Base-by-base conservation (phyloP, 2,888 invertebrate genomes). In the Epistrophe grossulariae region DNA sequence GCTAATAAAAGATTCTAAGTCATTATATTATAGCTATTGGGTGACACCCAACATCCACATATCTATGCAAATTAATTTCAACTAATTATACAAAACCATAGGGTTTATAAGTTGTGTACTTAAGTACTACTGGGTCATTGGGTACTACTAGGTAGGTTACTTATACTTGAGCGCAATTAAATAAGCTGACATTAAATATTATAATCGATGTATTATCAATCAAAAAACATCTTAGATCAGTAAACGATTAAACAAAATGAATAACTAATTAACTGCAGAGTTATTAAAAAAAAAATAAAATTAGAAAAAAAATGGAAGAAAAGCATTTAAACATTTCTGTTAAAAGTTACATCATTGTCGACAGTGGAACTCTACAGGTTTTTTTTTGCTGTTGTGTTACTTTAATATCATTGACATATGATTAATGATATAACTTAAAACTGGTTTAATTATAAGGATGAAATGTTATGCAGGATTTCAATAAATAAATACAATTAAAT, bases 371-470 rank as follows among this genome's bases (percentile, higher is more conserved):
- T 24, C 24, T 24, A 3, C 3, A 24, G 24, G 1, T 24, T 24
- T 31, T 31, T 57, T 10, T n/a, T n/a, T n/a, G n/a, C n/a, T 8
- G 10, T 57, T 57, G n/a, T 57, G 43, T 5, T 38, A 31, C 24
- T n/a, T 31, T 50, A 50, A 50, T 24, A 13, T 57, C 35, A 57
- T 57, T 57, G 57, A 57, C 13, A 57, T n/a, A 52, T 35, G 57
- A 57, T 57, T 57, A 31, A 57, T 57, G 28, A 57, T 31, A 15
- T 13, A 24, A 28, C 3, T 15, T 6, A 43, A 31, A 57, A 35
- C 35, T 35, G n/a, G 57, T 57, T 8, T 17, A 35, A 57, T 57
- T 35, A 24, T 24, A 57, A 17, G 57, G 31, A 55, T 55, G 8
- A 48, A 10, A 48, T 48, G 10, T 48, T 48, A 10, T n/a, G 17